Percentiles rank a stretch among this genome's conserved stretches.
Conservation (phyloP, 2,797 vertebrate genomes). For the Lithobates pipiens region DNA sequence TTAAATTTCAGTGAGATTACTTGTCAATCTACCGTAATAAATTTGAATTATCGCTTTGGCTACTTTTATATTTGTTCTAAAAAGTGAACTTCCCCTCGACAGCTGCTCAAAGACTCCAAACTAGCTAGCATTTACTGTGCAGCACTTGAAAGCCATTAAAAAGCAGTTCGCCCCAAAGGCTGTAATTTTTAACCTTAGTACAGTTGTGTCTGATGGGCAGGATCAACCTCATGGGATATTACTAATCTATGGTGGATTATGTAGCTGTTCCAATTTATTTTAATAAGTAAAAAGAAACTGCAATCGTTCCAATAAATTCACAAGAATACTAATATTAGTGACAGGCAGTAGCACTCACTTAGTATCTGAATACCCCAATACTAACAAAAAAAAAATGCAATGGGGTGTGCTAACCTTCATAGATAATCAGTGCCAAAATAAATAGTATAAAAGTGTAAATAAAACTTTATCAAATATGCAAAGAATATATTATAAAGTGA, state of each 20-base stretch:
- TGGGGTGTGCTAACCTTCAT: too few relatives aligned
- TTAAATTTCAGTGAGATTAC: background rate
- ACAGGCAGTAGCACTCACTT: too few relatives aligned
- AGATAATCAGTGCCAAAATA: too few relatives aligned
- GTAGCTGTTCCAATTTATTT: background rate
- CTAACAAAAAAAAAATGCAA: too few relatives aligned
- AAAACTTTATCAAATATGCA: too few relatives aligned
- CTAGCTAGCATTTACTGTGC: background rate
- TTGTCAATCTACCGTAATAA: background rate
- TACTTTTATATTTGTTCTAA: constrained; percentile 7
- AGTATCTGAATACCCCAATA: too few relatives aligned
- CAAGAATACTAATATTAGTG: too few relatives aligned
- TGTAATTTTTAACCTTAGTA: constrained; percentile 14
- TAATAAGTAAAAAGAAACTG: too few relatives aligned
- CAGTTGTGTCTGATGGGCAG: constrained; percentile 10
- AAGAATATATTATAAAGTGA: too few relatives aligned
- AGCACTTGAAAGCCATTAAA: background rate
- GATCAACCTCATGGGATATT: too few relatives aligned
- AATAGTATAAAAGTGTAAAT: too few relatives aligned
- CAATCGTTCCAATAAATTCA: too few relatives aligned
- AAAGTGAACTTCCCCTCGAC: background rate
- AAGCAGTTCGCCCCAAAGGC: background rate
- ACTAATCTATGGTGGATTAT: constrained; percentile 4
- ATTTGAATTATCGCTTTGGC: background rate
- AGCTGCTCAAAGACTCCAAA: background rate